phyloP scores from a whole-genome alignment of 2,888 invertebrate species.

The Empis livida region DNA sequence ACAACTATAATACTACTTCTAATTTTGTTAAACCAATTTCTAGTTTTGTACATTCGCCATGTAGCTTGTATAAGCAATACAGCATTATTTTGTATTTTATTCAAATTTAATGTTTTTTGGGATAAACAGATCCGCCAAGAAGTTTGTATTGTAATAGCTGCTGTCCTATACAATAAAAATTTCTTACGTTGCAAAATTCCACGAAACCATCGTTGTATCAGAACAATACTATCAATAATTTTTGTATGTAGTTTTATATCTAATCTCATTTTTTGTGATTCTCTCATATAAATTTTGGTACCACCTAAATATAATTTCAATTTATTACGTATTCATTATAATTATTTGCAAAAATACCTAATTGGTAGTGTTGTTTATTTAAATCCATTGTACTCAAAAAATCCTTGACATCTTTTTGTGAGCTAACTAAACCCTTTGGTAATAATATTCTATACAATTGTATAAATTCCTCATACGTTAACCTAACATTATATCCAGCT shows the following conservation, averaged over 20 bases:
- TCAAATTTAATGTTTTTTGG: slow-evolving; percentile 40
- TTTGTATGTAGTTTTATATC: slow-evolving; percentile 88
- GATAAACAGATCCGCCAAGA: slow-evolving; percentile 53
- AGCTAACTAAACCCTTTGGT: slow-evolving; percentile 75
- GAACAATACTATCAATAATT: slow-evolving; percentile 84
- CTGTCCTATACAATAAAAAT: slow-evolving; percentile 59
- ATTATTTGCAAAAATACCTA: slow-evolving; percentile 38
- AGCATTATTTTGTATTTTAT: slow-evolving; percentile 41
- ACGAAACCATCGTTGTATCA: slow-evolving; percentile 84
- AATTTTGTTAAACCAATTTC: slow-evolving; percentile 53
- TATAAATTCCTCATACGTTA: slow-evolving; percentile 89
- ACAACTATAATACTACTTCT: slow-evolving; percentile 46
- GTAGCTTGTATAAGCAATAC: slow-evolving; percentile 61
- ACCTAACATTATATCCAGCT: slow-evolving; percentile 87
- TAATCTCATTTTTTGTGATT: slow-evolving; percentile 83
- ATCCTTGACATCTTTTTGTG: slow-evolving; percentile 71
- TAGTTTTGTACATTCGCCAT: slow-evolving; percentile 58
- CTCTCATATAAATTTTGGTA: slow-evolving; percentile 86
- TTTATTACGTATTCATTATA: neutral
- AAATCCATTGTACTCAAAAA: slow-evolving; percentile 74
- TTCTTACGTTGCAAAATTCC: slow-evolving; percentile 64
- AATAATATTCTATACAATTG: slow-evolving; percentile 82
- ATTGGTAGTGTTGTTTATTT: slow-evolving; percentile 81
- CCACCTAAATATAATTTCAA: slow-evolving; percentile 42
- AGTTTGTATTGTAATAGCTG: slow-evolving; percentile 65